These are phyloP conservation scores for Nicator chloris DNA, from an alignment of 2,113 vertebrate genomes.

Conservation along the genomic window DNA sequence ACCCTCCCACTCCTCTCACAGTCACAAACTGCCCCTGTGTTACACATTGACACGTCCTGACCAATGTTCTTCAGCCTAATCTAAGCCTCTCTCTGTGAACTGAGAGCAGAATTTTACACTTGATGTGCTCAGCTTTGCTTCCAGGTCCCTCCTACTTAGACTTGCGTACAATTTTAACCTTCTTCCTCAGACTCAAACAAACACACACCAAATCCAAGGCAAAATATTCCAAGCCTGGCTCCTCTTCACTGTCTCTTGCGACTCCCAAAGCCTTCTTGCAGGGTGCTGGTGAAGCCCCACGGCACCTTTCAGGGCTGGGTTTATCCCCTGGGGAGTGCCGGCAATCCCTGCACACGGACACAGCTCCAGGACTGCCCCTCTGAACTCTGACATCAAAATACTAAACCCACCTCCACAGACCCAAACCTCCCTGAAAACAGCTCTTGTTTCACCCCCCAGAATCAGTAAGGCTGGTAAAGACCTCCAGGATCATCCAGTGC, in stretches of 20 bases:
- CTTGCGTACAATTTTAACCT: neutral
- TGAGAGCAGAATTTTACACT: neutral
- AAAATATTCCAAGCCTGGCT: neutral
- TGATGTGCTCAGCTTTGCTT: neutral
- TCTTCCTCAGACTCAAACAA: neutral
- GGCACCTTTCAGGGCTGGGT: neutral
- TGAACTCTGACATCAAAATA: neutral
- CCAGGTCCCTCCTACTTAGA: neutral
- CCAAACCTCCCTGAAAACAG: neutral
- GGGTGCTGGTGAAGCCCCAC: neutral
- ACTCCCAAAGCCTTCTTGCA: neutral
- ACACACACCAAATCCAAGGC: neutral
- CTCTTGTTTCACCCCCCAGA: neutral
- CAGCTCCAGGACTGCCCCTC: neutral
- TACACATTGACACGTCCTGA: accelerated
- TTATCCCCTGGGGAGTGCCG: neutral
- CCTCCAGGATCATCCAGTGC: neutral
- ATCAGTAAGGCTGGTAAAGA: neutral
- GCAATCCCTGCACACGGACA: neutral
- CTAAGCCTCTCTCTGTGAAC: neutral
- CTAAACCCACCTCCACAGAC: neutral
- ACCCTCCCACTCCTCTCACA: neutral
- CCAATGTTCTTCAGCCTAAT: neutral
- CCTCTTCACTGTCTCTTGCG: neutral
- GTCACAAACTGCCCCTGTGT: neutral